Percentiles rank a stretch among this genome's conserved stretches.
Evolutionary conservation across 2,797 vertebrate species (phyloP).

Genomic region (Mycteria americana): DNA sequence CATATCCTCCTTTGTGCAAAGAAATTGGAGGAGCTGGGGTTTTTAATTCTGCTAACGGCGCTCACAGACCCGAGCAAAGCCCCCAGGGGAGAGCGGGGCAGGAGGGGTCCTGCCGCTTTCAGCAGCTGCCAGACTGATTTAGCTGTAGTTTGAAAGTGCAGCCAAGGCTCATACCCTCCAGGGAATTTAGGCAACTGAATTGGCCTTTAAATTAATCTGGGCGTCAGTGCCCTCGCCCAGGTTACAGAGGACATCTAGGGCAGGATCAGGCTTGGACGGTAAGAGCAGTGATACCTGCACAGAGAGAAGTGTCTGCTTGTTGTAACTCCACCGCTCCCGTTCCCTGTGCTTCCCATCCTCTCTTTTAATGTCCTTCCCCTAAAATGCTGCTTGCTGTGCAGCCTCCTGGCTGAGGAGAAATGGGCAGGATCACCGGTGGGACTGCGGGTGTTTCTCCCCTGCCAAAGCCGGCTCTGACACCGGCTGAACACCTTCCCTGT

Average conservation of each 20-base stretch:
- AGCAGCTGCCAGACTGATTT: background rate
- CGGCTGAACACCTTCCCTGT: rapidly evolving
- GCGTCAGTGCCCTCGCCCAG: background rate
- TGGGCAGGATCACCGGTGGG: rapidly evolving
- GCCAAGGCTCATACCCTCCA: background rate
- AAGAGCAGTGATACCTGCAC: background rate
- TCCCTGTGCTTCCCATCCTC: background rate
- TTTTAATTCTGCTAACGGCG: background rate
- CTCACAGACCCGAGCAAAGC: rapidly evolving
- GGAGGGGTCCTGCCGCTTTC: background rate
- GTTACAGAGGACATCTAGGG: background rate
- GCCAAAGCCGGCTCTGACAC: background rate
- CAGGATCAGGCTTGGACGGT: rapidly evolving
- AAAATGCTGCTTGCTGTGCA: background rate
- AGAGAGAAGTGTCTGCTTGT: background rate
- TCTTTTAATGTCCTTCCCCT: background rate
- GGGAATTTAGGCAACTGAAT: background rate
- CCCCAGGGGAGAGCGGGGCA: rapidly evolving
- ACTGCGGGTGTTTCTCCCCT: rapidly evolving
- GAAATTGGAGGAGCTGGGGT: rapidly evolving
- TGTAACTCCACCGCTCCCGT: rapidly evolving
- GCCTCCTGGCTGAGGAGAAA: background rate
- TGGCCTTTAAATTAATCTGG: background rate
- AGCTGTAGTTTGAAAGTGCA: background rate
- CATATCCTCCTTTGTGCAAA: background rate